Conservation (phyloP, 2,888 invertebrate genomes). For the Acronicta aceris region DNA sequence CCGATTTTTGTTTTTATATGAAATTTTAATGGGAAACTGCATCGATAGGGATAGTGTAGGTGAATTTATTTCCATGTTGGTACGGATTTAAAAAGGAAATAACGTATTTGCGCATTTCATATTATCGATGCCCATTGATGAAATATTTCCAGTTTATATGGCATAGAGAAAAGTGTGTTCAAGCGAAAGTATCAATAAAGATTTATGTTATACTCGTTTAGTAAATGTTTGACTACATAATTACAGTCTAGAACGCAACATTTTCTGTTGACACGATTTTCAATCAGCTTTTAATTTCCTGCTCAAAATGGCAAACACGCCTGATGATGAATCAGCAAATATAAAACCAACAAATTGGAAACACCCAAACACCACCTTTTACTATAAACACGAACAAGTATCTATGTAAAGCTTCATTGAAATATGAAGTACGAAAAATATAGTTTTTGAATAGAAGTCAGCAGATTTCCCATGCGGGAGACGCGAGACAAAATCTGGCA, state of each 20-base stretch:
- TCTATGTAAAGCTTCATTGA: slow-evolving; percentile 42
- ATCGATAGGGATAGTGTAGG: slow-evolving; percentile 23
- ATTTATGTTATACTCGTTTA: not conserved
- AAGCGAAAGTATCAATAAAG: not conserved
- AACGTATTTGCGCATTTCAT: slow-evolving; percentile 40
- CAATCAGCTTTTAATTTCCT: slow-evolving; percentile 40
- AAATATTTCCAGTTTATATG: slow-evolving; percentile 33
- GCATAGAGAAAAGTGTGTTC: slow-evolving; percentile 6
- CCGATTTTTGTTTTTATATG: slow-evolving; percentile 43
- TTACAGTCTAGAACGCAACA: slow-evolving; percentile 12
- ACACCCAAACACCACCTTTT: slow-evolving; percentile 10
- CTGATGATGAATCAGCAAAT: slow-evolving; percentile 28
- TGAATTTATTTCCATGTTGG: slow-evolving; percentile 36
- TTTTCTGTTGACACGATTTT: slow-evolving; percentile 24
- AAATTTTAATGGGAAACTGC: slow-evolving; percentile 34
- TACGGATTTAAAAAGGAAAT: slow-evolving; percentile 42
- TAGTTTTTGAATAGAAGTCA: slow-evolving; percentile 57
- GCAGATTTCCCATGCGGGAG: slow-evolving; percentile 59
- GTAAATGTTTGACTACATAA: slow-evolving; percentile 8
- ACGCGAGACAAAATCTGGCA: slow-evolving; percentile 57
- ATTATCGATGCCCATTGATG: slow-evolving; percentile 39
- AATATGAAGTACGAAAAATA: slow-evolving; percentile 41
- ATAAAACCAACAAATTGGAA: slow-evolving; percentile 29
- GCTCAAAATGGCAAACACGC: slow-evolving; percentile 23
- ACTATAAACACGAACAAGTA: slow-evolving; percentile 20